Conservation (phyloP, 2,888 invertebrate genomes). For the Oasisia sp. region DNA sequence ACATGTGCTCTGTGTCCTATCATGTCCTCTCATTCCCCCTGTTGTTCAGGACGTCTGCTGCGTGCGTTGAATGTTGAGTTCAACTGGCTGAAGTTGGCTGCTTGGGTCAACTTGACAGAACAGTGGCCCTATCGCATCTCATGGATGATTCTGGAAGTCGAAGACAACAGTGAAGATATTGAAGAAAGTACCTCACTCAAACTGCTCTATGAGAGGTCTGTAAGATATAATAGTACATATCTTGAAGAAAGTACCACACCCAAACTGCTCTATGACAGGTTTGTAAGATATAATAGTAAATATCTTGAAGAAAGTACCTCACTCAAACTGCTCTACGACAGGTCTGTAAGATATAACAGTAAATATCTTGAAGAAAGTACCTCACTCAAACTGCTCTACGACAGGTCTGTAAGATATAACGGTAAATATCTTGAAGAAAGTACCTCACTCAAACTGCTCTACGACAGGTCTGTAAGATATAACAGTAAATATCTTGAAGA, state of each 20-base stretch:
- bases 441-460: conserved; percentile 81
- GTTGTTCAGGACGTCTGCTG: conserved; percentile 82
- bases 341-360: conserved; percentile 77
- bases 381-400: conserved; percentile 85
- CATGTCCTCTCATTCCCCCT: too few relatives aligned
- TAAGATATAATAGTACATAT: conserved; percentile 76
- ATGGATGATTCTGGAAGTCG: conserved; percentile 95
- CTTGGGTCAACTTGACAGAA: conserved; percentile 98
- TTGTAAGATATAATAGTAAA: conserved; percentile 75
- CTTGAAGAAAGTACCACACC: conserved; percentile 75
- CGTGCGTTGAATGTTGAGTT: conserved; percentile 99
- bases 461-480: conserved; percentile 85
- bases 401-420: conserved; percentile 82
- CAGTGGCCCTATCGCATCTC: conserved; percentile 99
- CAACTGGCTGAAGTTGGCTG: conserved; percentile 97
- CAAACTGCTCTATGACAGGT: conserved; percentile 94
- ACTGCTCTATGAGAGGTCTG: conserved; percentile 91
- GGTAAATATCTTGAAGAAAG: conserved; percentile 80
- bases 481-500: conserved; percentile 83
- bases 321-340: conserved; percentile 90
- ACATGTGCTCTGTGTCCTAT: too few relatives aligned
- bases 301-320: conserved; percentile 75
- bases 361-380: conserved; percentile 80
- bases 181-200: conserved; percentile 77
- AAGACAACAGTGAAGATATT: conserved; percentile 83